Percentiles rank a stretch among this genome's conserved stretches.
Evolutionary conservation across 1,140 invertebrate genomes (phyloP).

Genomic region (Tetramorium simillimum): DNA sequence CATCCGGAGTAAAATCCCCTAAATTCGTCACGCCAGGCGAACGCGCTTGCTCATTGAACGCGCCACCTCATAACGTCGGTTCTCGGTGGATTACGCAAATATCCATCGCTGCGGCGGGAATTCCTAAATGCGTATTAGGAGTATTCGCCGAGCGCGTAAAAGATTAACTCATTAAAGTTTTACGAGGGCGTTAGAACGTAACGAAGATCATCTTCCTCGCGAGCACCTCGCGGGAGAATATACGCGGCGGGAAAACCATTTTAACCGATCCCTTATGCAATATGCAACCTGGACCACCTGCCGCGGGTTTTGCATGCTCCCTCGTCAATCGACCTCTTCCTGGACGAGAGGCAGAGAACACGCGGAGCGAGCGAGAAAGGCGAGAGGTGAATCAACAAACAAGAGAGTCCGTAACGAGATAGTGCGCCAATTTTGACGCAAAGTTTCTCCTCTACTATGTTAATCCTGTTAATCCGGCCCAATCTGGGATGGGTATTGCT

Average conservation of each 20-base stretch:
- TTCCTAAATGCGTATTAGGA: slow-evolving; percentile 34
- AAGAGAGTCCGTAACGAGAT: slow-evolving; percentile 69
- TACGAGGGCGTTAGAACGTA: slow-evolving; percentile 41
- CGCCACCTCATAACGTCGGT: slow-evolving; percentile 21
- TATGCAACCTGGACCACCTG: slow-evolving; percentile 55
- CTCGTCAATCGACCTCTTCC: slow-evolving; percentile 60
- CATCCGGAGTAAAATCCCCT: slow-evolving; percentile 66
- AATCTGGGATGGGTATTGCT: slow-evolving; percentile 55
- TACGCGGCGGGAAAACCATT: background rate
- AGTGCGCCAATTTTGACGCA: slow-evolving; percentile 69
- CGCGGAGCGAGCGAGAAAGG: slow-evolving; percentile 16
- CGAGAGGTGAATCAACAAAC: slow-evolving; percentile 66
- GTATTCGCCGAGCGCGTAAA: slow-evolving; percentile 27
- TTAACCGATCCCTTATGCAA: slow-evolving; percentile 58
- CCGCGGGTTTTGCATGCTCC: slow-evolving; percentile 23
- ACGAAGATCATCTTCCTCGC: slow-evolving; percentile 58
- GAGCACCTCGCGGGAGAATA: slow-evolving; percentile 44
- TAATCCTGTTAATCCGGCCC: slow-evolving; percentile 58
- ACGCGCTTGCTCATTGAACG: background rate
- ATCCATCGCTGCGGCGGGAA: background rate
- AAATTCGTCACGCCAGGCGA: slow-evolving; percentile 51
- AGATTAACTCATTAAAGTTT: slow-evolving; percentile 68
- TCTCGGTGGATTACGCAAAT: slow-evolving; percentile 35
- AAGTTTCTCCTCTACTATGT: slow-evolving; percentile 65
- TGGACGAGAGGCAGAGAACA: background rate